Evolutionary conservation across 2,113 vertebrate genomes (phyloP).

Genomic region (Blennius ocellaris): DNA sequence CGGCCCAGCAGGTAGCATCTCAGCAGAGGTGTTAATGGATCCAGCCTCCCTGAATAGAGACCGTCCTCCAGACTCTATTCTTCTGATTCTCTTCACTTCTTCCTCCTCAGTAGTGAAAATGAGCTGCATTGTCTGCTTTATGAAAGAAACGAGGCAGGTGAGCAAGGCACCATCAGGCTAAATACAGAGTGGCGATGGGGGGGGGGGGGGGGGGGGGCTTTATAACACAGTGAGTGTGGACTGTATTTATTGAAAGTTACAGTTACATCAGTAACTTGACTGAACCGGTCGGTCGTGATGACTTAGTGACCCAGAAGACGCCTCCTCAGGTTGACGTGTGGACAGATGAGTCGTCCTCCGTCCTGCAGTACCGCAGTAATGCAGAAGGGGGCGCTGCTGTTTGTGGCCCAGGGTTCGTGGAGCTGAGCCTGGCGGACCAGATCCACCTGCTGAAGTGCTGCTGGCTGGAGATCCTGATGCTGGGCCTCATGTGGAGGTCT

Average conservation of each 20-base stretch:
- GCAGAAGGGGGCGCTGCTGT: no score
- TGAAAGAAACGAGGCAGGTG: conserved; percentile 32
- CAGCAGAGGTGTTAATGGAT: conserved; percentile 42
- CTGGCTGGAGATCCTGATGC: conserved; percentile 97
- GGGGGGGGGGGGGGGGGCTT: no score
- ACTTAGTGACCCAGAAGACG: no score
- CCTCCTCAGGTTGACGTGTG: no score
- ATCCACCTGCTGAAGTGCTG: conserved; percentile 95
- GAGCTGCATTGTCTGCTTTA: conserved; percentile 32
- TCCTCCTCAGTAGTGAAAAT: conserved; percentile 34
- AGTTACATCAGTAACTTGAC: no score
- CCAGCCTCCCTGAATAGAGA: conserved; percentile 42
- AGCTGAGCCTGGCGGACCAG: conserved; percentile 92
- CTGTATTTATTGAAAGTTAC: not conserved
- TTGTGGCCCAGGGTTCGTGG: conserved; percentile 90
- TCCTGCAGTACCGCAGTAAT: no score
- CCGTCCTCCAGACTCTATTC: conserved; percentile 14
- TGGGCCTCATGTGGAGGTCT: conserved; percentile 98
- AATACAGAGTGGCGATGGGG: not conserved
- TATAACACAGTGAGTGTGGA: no score
- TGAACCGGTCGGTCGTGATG: no score
- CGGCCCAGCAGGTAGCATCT: conserved; percentile 44
- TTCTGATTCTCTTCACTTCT: not conserved
- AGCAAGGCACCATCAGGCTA: not conserved
- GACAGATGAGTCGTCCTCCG: not conserved